A percentile compares a stretch with the other conserved stretches of the same genome.
phyloP scores from a whole-genome alignment of 2,888 invertebrate genomes.

The Argyra leucocephala region DNA sequence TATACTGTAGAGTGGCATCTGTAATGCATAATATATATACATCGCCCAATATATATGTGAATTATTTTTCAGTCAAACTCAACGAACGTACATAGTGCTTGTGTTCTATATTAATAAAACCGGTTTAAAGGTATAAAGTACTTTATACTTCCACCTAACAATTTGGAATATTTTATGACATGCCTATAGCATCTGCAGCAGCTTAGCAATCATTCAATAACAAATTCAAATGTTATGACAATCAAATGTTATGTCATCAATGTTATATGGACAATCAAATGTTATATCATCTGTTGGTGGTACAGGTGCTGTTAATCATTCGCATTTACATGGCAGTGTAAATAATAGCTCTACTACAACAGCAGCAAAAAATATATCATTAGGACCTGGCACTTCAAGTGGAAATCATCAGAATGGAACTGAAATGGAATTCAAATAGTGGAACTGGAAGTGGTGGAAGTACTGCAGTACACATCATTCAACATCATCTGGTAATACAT shows the following conservation, averaged over 20 bases:
- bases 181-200: slow-evolving; percentile 19
- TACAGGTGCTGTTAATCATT: slow-evolving; percentile 19
- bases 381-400: slow-evolving; percentile 22
- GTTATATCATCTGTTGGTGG: slow-evolving; percentile 27
- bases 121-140: no score
- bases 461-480: slow-evolving; percentile 26
- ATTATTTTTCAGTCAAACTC: no score
- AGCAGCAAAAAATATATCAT: slow-evolving; percentile 22
- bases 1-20: no score
- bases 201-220: slow-evolving; percentile 45
- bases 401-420: slow-evolving; percentile 28
- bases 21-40: no score
- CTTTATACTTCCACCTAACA: no score
- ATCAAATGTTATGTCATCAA: slow-evolving; percentile 45
- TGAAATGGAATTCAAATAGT: slow-evolving; percentile 23
- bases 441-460: slow-evolving; percentile 19
- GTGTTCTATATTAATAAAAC: no score
- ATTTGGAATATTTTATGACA: no score
- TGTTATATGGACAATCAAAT: slow-evolving; percentile 36
- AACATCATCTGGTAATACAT: slow-evolving; percentile 10
- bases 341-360: slow-evolving; percentile 1
- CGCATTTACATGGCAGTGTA: not conserved
- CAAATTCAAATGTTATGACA: slow-evolving; percentile 43
- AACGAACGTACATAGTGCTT: no score
- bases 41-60: no score